Evolutionary conservation across 2,888 invertebrate genomes (phyloP).

Genomic region (Leistus spinibarbis): DNA sequence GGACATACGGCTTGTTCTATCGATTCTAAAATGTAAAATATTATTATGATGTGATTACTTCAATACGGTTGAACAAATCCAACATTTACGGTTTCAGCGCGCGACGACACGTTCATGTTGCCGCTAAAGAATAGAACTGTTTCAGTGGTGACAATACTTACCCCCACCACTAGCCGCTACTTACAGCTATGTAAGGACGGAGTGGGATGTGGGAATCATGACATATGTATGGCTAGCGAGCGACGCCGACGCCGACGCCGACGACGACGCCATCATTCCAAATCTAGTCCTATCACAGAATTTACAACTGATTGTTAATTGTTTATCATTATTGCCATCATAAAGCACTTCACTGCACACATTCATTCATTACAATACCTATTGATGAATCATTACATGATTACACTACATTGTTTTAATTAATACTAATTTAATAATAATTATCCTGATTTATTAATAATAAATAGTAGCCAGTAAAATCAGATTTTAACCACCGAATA

Average conservation of each 20-base stretch:
- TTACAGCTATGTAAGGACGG: background rate
- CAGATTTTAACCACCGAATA: no score
- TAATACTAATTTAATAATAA: background rate
- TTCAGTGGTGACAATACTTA: background rate
- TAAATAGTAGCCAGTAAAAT: no score
- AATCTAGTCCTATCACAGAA: background rate
- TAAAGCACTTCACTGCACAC: background rate
- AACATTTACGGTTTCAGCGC: conserved; percentile 51
- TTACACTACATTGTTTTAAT: background rate
- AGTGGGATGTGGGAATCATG: conserved; percentile 1
- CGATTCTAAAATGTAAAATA: conserved; percentile 60
- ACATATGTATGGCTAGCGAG: background rate
- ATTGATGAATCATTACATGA: background rate
- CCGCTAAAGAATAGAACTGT: background rate
- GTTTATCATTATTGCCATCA: background rate
- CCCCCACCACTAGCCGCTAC: conserved; percentile 5
- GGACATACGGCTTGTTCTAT: conserved; percentile 41
- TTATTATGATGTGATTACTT: conserved; percentile 73
- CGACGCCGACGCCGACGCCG: no score
- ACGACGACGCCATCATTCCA: background rate
- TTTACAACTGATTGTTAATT: background rate
- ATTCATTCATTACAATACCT: background rate
- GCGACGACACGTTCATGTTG: no score
- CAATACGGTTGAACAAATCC: conserved; percentile 68
- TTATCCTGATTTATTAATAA: background rate